These are phyloP conservation scores for Cheilosia soror DNA, from an alignment of 2,888 invertebrate genomes.

Conservation along the genomic window DNA sequence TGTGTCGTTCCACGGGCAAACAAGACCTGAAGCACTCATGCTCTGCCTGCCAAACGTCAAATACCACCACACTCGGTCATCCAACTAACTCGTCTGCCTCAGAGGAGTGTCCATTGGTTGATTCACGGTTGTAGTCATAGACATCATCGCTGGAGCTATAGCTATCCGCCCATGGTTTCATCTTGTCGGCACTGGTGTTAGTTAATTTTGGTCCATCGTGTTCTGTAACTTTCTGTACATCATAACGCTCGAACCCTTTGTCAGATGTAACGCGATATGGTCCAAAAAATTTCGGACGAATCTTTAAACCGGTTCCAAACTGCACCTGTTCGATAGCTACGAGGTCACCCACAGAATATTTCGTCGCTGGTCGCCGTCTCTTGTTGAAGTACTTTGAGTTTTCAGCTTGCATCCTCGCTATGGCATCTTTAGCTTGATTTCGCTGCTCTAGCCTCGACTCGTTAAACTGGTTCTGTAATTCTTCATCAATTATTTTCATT, in stretches of 20 bases:
- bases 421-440: slow-evolving; percentile 41
- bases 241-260: slow-evolving; percentile 78
- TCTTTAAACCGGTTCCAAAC: slow-evolving; percentile 79
- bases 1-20: too few species aligned
- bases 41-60: background rate
- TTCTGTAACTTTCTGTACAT: slow-evolving; percentile 77
- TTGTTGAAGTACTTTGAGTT: slow-evolving; percentile 63
- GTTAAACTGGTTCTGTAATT: slow-evolving; percentile 45
- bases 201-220: slow-evolving; percentile 58
- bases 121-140: background rate
- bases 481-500: slow-evolving; percentile 40
- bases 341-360: slow-evolving; percentile 67
- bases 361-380: slow-evolving; percentile 43
- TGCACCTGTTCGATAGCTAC: slow-evolving; percentile 80
- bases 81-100: slow-evolving; percentile 16
- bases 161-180: slow-evolving; percentile 21
- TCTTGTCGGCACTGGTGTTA: slow-evolving; percentile 51
- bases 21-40: too few species aligned
- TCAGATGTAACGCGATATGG: slow-evolving; percentile 77
- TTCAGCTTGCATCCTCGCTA: slow-evolving; percentile 65
- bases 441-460: slow-evolving; percentile 51
- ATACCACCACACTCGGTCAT: slow-evolving; percentile 21
- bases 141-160: slow-evolving; percentile 17
- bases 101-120: slow-evolving; percentile 9
- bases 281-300: slow-evolving; percentile 80